Percentiles rank a stretch among this genome's conserved stretches.
Conservation (phyloP, 2,113 vertebrate species). For the Hymenochirus boettgeri region DNA sequence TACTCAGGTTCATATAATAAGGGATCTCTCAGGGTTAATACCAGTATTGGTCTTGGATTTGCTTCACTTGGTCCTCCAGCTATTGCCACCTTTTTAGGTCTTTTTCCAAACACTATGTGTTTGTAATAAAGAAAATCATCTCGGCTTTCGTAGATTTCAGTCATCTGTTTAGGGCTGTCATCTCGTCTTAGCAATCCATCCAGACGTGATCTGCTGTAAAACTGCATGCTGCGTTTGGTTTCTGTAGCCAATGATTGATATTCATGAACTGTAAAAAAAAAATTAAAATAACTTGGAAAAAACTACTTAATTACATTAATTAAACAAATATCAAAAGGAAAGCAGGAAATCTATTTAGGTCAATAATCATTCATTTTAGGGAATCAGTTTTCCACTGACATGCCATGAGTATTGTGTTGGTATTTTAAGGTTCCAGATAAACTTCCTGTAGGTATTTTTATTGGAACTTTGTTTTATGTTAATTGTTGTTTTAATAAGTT, state of each 20-base stretch:
- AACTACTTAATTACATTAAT: too few relatives aligned
- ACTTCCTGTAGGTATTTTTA: too few relatives aligned
- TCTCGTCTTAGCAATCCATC: conserved; percentile 68
- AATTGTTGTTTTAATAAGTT: too few relatives aligned
- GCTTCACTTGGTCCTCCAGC: conserved; percentile 8
- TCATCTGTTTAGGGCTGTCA: conserved; percentile 59
- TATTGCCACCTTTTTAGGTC: conserved; percentile 28
- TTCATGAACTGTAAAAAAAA: conserved; percentile 62
- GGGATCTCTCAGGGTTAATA: conserved; percentile 33
- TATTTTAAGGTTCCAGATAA: too few relatives aligned
- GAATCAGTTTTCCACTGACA: too few relatives aligned
- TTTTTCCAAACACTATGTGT: conserved; percentile 51
- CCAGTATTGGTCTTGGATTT: conserved; percentile 53
- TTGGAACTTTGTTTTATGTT: too few relatives aligned
- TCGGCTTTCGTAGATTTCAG: conserved; percentile 65
- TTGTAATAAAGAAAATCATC: conserved; percentile 71
- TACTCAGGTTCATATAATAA: too few relatives aligned
- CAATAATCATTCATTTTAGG: too few relatives aligned
- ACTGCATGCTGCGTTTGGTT: conserved; percentile 69
- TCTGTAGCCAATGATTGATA: conserved; percentile 58
- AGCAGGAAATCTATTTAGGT: too few relatives aligned
- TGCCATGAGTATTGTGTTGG: too few relatives aligned
- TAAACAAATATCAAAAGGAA: too few relatives aligned
- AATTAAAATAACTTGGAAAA: too few relatives aligned
- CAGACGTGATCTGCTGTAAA: conserved; percentile 53